Base-by-base conservation (phyloP, 2,888 invertebrate species). In the Hipparchia semele region DNA sequence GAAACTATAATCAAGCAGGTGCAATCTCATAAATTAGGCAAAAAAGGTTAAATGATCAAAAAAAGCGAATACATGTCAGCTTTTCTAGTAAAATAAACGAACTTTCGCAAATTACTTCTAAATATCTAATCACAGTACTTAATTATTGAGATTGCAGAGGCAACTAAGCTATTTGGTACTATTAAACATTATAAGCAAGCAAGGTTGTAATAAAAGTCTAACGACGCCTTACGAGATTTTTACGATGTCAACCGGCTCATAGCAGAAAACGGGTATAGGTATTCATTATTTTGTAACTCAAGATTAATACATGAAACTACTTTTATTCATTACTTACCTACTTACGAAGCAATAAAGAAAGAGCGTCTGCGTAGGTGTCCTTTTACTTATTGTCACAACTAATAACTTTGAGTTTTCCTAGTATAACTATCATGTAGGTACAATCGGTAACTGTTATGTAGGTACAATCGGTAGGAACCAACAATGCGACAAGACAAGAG, bases 161-260 rank as follows among this genome's bases (percentile, higher is more conserved):
- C 58, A 23, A 58, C 58, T 64, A n/a, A 64, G 64, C 23, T 51
- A 33, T 65, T 51, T 56, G 45, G 9, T 23, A 62, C 23, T 46
- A 66, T 62, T 70, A 64, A 68, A 68, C 73, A 70, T 70, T 72
- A 73, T 68, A 69, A 75, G 75, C 60, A 71, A 64, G 69, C 73
- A 73, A 61, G 71, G 65, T 66, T 72, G 73, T 74, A 76, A 77
- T 72, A 76, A 75, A 75, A 75, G 74, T 73, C 76, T 78, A 78
- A 76, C 75, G 70, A 62, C 45, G 68, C 73, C 75, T 75, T 74
- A 75, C 73, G 71, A 75, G 53, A 71, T 73, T 66, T 78, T 75
- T 76, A 78, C 75, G 75, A 77, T 71, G 71, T 74, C 70, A 76
- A 76, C 73, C 62, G 67, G 49, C 45, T 62, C 45, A 51, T 51